phyloP scores from a whole-genome alignment of 2,888 invertebrate species.

The Conchocele bisecta region DNA sequence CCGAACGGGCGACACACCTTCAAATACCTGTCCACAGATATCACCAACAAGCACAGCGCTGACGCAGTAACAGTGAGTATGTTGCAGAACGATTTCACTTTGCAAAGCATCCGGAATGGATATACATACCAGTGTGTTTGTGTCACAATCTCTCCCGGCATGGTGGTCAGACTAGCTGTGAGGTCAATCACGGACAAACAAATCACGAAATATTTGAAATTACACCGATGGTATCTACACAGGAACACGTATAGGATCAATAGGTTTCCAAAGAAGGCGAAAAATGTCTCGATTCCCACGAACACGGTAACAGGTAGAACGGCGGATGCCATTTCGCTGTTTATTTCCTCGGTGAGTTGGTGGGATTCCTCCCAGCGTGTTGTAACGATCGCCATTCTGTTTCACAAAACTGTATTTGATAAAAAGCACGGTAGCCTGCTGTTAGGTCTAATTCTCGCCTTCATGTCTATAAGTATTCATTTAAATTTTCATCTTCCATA shows the following conservation, averaged over 20 bases:
- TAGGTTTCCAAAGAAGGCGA: constrained; percentile 50
- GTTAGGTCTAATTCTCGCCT: too few species aligned
- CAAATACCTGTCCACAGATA: constrained; percentile 67
- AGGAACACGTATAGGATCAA: constrained; percentile 47
- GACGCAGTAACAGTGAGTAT: constrained; percentile 56
- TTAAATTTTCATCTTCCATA: too few species aligned
- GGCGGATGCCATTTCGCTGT: constrained; percentile 30
- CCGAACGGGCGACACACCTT: constrained; percentile 68
- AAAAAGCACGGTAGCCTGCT: too few species aligned
- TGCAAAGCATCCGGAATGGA: constrained; percentile 31
- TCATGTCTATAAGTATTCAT: too few species aligned
- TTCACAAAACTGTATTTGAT: too few species aligned
- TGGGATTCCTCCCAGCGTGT: too few species aligned
- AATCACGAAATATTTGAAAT: constrained; percentile 51
- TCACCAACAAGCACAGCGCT: constrained; percentile 63
- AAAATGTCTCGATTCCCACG: constrained; percentile 33
- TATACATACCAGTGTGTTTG: constrained; percentile 50
- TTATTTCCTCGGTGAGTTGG: constrained; percentile 11
- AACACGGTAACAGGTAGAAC: constrained; percentile 40
- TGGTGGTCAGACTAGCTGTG: constrained; percentile 41
- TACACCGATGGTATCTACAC: constrained; percentile 39
- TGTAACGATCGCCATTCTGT: too few species aligned
- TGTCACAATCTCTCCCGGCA: constrained; percentile 49
- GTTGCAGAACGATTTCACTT: constrained; percentile 55
- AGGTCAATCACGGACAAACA: constrained; percentile 44